Evolutionary conservation across 2,888 invertebrate genomes (phyloP), one percentile per base, ranked within the genome.

Genomic region (Choristoneura rosaceana): DNA sequence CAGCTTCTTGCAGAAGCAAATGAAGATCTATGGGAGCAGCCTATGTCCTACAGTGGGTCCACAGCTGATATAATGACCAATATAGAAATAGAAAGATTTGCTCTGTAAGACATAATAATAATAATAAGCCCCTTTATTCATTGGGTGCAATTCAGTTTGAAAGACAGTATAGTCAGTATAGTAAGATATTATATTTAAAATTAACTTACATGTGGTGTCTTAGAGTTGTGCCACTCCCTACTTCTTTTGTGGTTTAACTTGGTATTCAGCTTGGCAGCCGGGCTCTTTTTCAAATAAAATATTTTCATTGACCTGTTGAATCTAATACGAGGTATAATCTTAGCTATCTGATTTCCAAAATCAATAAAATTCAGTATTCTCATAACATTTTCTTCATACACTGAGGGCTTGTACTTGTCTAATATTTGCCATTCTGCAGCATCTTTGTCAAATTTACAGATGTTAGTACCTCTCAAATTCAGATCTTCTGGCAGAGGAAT

Each of bases 401-500:
- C 86, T 45, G 93, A 92, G 74, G 96, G 90, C 78, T 92, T 94
- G 71, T 92, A 93, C 77, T 92, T 95, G 15, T 94, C 90, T 63
- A 95, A 82, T 75, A 94, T 92, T 75, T 96, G 94, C 97, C 97
- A 97, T 82, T 97, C 96, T 5, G 97, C 90, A 25, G 95, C 94
- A 77, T 95, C 95, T 81, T 97, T 97, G 58, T 96, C 95, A 77
- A 94, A 95, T 79, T 96, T 95, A 70, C 97, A 95, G 65, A 97
- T 94, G 78, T 95, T 95, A 50, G 97, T 95, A 14, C 96, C 96
- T 82, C 96, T 96, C 70, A 97, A 92, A 79, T 96, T 95, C 0
- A 96, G 94, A 84, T 98, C 98, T 90, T 98, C 98, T 0, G 96
- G 95, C 33, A 98, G 83, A 1, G 97, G 97, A 65, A 97, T 95